Conservation (phyloP, 2,797 vertebrate genomes). For the Macroramphosus scolopax region DNA sequence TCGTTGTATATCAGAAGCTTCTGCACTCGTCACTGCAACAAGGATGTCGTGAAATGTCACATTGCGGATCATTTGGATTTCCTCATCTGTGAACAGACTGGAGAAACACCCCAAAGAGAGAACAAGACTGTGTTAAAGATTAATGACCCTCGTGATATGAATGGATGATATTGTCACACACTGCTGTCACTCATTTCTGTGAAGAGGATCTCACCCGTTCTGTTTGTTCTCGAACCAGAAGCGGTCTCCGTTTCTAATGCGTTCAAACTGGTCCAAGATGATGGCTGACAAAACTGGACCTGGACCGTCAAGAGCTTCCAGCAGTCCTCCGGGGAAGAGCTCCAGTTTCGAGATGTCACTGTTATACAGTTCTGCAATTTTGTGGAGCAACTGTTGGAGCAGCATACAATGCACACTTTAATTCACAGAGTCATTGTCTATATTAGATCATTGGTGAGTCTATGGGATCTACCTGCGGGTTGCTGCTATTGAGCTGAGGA, state of each 20-base stretch:
- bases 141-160: background rate
- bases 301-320: slow-evolving; percentile 79
- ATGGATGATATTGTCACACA: background rate
- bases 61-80: slow-evolving; percentile 76
- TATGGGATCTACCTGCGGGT: slow-evolving; percentile 68
- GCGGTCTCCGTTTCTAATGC: slow-evolving; percentile 89
- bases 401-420: slow-evolving; percentile 2
- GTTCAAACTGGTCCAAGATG: slow-evolving; percentile 89
- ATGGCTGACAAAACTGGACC: slow-evolving; percentile 85
- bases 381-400: slow-evolving; percentile 64
- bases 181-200: no score
- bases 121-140: background rate
- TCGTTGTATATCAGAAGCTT: slow-evolving; percentile 69
- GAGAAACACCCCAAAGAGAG: slow-evolving; percentile 8
- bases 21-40: slow-evolving; percentile 63
- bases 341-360: slow-evolving; percentile 82
- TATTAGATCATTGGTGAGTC: background rate
- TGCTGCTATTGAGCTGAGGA: slow-evolving; percentile 56
- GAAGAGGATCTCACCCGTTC: slow-evolving; percentile 81
- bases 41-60: slow-evolving; percentile 80
- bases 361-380: slow-evolving; percentile 77
- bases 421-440: background rate
- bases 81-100: slow-evolving; percentile 86
- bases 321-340: slow-evolving; percentile 86
- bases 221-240: slow-evolving; percentile 97